Percentiles rank a stretch among this genome's conserved stretches.
Conservation (phyloP, 2,113 vertebrate genomes). For the Tinamus guttatus region DNA sequence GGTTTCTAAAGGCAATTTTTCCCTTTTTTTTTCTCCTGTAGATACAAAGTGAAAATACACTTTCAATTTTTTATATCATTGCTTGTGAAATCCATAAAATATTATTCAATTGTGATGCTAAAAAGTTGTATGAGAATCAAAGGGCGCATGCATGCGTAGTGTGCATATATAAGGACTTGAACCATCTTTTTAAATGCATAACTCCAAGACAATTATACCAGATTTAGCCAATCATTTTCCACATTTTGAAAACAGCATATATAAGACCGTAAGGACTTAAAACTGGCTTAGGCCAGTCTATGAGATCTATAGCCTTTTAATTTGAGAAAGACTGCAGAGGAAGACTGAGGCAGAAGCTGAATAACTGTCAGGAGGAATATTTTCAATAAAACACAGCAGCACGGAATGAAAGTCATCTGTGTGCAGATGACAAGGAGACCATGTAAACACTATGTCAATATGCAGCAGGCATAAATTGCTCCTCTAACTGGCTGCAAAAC, state of each 20-base stretch:
- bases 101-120: not conserved
- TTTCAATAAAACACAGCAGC: not conserved
- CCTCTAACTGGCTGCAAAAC: not conserved
- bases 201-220: not conserved
- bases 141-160: not conserved
- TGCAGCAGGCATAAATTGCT: not conserved
- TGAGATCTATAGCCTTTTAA: not conserved
- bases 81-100: not conserved
- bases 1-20: not conserved
- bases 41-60: not conserved
- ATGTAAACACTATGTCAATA: not conserved
- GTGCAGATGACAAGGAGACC: not conserved
- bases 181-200: not conserved
- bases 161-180: not conserved
- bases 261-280: not conserved
- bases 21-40: not conserved
- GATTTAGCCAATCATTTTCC: not conserved
- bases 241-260: not conserved
- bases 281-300: not conserved
- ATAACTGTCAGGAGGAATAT: not conserved
- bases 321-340: not conserved
- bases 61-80: not conserved
- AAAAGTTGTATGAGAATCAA: not conserved
- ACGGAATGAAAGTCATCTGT: not conserved
- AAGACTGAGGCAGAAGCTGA: too few species aligned